Conservation (phyloP, 2,888 invertebrate genomes). For the Apoderus coryli region DNA sequence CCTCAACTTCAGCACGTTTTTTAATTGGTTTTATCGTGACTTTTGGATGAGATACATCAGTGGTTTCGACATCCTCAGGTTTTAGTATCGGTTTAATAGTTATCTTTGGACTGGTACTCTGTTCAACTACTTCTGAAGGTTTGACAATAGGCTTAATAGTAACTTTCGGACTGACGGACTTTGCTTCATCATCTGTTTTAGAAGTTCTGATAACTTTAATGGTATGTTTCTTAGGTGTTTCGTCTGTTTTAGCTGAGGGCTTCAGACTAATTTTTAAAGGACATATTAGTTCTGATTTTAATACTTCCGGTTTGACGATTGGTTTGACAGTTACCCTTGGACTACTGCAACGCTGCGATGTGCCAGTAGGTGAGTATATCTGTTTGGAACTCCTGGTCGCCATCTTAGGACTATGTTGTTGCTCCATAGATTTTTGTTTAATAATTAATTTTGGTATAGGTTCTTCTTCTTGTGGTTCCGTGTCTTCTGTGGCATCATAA, state of each 20-base stretch:
- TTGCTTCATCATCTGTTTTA: too few species aligned
- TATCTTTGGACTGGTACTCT: slow-evolving; percentile 33
- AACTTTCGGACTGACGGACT: slow-evolving; percentile 31
- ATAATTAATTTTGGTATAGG: slow-evolving; percentile 27
- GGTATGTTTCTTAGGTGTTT: slow-evolving; percentile 20
- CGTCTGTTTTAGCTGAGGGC: slow-evolving; percentile 29
- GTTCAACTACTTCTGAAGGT: slow-evolving; percentile 17
- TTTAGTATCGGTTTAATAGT: slow-evolving; percentile 41
- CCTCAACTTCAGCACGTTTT: slow-evolving; percentile 12
- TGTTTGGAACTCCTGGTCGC: slow-evolving; percentile 27
- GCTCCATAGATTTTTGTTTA: slow-evolving; percentile 22
- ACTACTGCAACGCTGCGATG: slow-evolving; percentile 26
- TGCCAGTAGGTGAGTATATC: slow-evolving; percentile 20
- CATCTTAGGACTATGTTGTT: slow-evolving; percentile 32
- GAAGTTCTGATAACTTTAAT: slow-evolving; percentile 19
- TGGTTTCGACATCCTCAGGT: slow-evolving; percentile 25
- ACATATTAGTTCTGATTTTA: slow-evolving; percentile 16
- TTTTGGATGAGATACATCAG: slow-evolving; percentile 27
- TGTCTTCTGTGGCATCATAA: slow-evolving; percentile 24
- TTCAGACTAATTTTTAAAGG: slow-evolving; percentile 35
- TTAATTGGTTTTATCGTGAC: slow-evolving; percentile 36
- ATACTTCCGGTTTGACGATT: slow-evolving; percentile 23
- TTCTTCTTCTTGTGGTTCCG: slow-evolving; percentile 18
- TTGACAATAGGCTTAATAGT: slow-evolving; percentile 34
- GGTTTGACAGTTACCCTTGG: slow-evolving; percentile 34